Evolutionary conservation across 2,113 vertebrate genomes (phyloP).

Genomic region (Strix aluco): DNA sequence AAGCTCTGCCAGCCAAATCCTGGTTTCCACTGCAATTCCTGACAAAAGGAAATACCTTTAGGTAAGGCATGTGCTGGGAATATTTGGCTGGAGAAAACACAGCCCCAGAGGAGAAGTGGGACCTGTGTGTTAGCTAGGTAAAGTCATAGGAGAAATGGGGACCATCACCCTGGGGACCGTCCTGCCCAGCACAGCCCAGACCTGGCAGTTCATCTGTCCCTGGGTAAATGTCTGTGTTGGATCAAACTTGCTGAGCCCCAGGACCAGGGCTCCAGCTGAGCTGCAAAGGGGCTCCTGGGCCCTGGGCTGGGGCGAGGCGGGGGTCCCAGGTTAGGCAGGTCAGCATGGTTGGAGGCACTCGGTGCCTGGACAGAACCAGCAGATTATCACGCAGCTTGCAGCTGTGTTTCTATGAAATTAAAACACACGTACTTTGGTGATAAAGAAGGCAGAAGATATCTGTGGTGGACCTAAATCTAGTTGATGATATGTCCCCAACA

Average conservation of each 20-base stretch:
- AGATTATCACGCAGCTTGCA: not conserved
- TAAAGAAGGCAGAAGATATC: not conserved
- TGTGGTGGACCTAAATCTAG: not conserved
- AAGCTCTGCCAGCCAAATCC: not conserved
- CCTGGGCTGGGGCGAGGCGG: accelerated
- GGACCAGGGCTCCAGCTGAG: not conserved
- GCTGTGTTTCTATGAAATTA: not conserved
- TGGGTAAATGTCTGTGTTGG: not conserved
- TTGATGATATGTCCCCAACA: not conserved
- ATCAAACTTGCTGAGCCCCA: not conserved
- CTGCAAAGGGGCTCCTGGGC: not conserved
- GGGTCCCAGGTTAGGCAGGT: not conserved
- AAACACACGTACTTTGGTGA: accelerated
- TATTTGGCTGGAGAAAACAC: not conserved
- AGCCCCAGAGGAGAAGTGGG: not conserved
- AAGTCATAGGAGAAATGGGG: not conserved
- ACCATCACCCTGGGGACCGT: not conserved
- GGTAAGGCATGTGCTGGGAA: not conserved
- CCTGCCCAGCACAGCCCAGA: not conserved
- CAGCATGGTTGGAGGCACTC: not conserved
- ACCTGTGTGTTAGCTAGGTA: not conserved
- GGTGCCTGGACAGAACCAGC: accelerated
- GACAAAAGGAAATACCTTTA: not conserved
- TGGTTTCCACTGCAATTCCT: not conserved
- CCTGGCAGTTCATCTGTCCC: not conserved